phyloP scores from a whole-genome alignment of 2,888 invertebrate species.

The Epinotia ramella region DNA sequence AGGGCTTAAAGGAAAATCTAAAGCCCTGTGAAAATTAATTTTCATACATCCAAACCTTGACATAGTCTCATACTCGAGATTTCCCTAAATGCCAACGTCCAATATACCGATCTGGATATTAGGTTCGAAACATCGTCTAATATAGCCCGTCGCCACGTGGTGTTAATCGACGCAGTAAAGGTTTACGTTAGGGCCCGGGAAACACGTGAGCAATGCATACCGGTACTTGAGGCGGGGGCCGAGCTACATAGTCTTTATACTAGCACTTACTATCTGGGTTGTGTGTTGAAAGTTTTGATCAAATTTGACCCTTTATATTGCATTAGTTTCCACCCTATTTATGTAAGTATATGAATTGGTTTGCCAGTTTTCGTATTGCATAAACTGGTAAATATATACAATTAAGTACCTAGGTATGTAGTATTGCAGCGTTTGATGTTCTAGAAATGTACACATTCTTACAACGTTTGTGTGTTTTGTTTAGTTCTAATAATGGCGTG shows the following conservation, averaged over 20 bases:
- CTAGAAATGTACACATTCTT: no score
- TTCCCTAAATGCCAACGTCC: background rate
- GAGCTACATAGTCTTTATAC: conserved; percentile 8
- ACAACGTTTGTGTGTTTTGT: no score
- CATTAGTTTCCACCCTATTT: no score
- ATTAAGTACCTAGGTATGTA: no score
- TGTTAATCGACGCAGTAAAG: conserved; percentile 43
- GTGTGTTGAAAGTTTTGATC: background rate
- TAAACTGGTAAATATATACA: no score
- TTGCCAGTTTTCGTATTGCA: no score
- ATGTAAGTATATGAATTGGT: no score
- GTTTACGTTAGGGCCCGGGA: conserved; percentile 35
- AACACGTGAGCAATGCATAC: conserved; percentile 38
- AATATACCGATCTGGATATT: conserved; percentile 25
- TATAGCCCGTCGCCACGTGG: conserved; percentile 41
- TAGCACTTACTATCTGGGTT: background rate
- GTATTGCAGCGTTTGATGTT: no score
- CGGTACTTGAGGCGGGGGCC: conserved; percentile 29
- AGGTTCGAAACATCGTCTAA: conserved; percentile 27
- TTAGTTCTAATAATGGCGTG: no score
- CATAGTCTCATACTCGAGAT: background rate
- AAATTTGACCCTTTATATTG: background rate
- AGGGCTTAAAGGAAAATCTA: no score
- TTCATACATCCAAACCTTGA: no score
- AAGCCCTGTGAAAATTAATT: no score